Percentiles rank a stretch among this genome's conserved stretches.
Conservation (phyloP, 2,113 vertebrate genomes). For the Xyliphius kryptos region DNA sequence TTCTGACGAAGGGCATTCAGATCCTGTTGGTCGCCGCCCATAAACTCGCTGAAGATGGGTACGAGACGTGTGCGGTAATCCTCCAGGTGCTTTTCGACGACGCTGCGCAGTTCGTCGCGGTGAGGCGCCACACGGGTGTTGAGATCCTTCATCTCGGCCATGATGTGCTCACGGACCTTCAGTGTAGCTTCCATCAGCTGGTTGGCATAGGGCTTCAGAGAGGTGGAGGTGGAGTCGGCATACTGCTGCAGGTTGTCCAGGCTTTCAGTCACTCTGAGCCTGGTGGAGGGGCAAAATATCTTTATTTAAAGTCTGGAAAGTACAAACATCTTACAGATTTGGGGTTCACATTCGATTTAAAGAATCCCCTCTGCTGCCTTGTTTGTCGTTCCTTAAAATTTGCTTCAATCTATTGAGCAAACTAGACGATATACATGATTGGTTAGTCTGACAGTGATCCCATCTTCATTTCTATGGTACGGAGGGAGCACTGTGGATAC, state of each 20-base stretch:
- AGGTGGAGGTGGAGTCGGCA: conserved; percentile 46
- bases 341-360: too few relatives aligned
- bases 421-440: too few relatives aligned
- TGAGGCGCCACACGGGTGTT: conserved; percentile 59
- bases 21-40: conserved; percentile 41
- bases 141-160: conserved; percentile 64
- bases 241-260: conserved; percentile 53
- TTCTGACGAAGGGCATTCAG: conserved; percentile 49
- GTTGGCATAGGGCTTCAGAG: conserved; percentile 57
- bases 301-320: too few relatives aligned
- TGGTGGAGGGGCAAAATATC: conserved; percentile 28
- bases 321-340: too few relatives aligned
- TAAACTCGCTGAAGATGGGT: conserved; percentile 59
- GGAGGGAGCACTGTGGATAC: too few relatives aligned
- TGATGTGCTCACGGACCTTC: conserved; percentile 43
- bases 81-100: conserved; percentile 55
- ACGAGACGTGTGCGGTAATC: conserved; percentile 56
- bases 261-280: conserved; percentile 61
- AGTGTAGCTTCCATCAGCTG: conserved; percentile 54
- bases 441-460: too few relatives aligned
- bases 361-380: background rate
- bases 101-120: conserved; percentile 55
- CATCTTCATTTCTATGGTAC: too few relatives aligned
- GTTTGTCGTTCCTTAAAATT: too few relatives aligned
- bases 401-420: too few relatives aligned